phyloP scores from a whole-genome alignment of 2,888 invertebrate species.

The Eristalinus aeneus region DNA sequence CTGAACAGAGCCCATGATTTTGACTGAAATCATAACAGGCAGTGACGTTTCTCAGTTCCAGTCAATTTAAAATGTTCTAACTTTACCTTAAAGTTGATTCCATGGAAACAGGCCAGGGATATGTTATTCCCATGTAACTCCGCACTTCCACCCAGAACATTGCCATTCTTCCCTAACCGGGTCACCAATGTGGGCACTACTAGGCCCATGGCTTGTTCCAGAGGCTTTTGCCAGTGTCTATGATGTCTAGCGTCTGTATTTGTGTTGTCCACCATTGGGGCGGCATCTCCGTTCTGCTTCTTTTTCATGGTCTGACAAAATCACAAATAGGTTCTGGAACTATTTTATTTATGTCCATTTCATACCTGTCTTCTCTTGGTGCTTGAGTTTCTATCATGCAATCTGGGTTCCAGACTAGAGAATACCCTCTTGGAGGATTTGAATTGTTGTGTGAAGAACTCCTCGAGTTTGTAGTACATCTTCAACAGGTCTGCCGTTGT shows the following conservation, averaged over 20 bases:
- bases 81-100: conserved; percentile 91
- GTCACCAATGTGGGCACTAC: conserved; percentile 88
- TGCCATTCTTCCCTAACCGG: conserved; percentile 86
- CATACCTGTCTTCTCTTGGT: conserved; percentile 78
- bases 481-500: conserved; percentile 98
- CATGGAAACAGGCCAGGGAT: conserved; percentile 97
- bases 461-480: conserved; percentile 97
- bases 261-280: conserved; percentile 74
- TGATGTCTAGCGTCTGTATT: conserved; percentile 89
- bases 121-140: conserved; percentile 94
- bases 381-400: conserved; percentile 78
- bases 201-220: conserved; percentile 90
- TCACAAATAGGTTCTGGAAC: not conserved
- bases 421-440: conserved; percentile 97
- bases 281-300: conserved; percentile 75
- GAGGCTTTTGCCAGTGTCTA: conserved; percentile 96
- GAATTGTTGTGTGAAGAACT: conserved; percentile 99
- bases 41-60: too few species aligned
- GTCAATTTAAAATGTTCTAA: too few species aligned
- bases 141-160: conserved; percentile 93
- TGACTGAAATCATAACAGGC: conserved; percentile 82
- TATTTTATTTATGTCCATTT: not conserved
- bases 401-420: conserved; percentile 85
- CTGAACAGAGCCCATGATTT: conserved; percentile 98
- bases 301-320: conserved; percentile 76